These are phyloP conservation scores for Antennarius striatus DNA, from an alignment of 2,113 vertebrate genomes.

Conservation along the genomic window DNA sequence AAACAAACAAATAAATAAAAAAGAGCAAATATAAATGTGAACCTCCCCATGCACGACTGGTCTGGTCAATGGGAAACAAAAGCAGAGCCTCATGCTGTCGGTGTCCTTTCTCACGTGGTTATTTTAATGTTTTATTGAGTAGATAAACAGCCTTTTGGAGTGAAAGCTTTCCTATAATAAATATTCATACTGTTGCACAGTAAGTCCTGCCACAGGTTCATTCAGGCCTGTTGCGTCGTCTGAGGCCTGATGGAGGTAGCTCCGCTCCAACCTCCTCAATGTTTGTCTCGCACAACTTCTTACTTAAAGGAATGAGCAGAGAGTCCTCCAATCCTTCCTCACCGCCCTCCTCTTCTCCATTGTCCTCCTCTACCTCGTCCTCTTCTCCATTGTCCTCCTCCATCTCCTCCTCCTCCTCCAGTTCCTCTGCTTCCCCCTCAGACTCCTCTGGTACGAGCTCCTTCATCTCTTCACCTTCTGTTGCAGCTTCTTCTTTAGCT, in stretches of 20 bases:
- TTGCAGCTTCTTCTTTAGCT: slow-evolving; percentile 1
- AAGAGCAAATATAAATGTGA: too few relatives aligned
- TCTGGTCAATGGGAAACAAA: too few relatives aligned
- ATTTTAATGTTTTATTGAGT: neutral
- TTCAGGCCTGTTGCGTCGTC: slow-evolving; percentile 82
- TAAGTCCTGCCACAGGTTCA: slow-evolving; percentile 49
- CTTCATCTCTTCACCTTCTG: slow-evolving; percentile 36
- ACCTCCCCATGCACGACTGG: too few relatives aligned
- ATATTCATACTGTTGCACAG: slow-evolving; percentile 37
- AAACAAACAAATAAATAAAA: too few relatives aligned
- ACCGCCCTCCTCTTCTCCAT: slow-evolving; percentile 23
- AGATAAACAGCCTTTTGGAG: slow-evolving; percentile 22
- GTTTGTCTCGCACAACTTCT: slow-evolving; percentile 51
- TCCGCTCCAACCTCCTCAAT: slow-evolving; percentile 54
- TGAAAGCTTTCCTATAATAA: slow-evolving; percentile 41
- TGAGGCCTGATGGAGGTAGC: slow-evolving; percentile 66
- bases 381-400: slow-evolving; percentile 23
- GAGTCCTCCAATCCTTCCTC: slow-evolving; percentile 20
- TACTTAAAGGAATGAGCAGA: slow-evolving; percentile 36
- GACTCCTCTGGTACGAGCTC: slow-evolving; percentile 24
- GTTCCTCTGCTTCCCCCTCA: slow-evolving; percentile 6
- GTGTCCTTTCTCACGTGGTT: neutral
- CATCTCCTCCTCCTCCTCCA: slow-evolving; percentile 33
- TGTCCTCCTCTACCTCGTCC: slow-evolving; percentile 18
- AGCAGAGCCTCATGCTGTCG: slow-evolving; percentile 1